These are phyloP conservation scores for Stenodema calcarata DNA, from an alignment of 2,888 invertebrate species.

Conservation along the genomic window DNA sequence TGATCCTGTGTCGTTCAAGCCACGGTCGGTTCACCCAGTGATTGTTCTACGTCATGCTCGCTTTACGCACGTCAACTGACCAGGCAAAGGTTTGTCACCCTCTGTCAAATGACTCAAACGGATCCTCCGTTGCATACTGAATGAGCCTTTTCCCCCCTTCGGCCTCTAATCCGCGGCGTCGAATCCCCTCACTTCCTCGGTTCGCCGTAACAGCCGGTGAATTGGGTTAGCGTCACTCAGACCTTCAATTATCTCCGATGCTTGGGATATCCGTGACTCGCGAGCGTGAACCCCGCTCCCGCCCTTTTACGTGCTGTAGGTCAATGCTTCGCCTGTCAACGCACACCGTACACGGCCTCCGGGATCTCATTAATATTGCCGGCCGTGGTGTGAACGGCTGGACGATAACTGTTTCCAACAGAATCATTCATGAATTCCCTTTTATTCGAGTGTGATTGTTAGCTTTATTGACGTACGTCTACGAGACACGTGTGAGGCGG, in stretches of 20 bases:
- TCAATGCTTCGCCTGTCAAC: not conserved
- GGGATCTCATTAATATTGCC: not conserved
- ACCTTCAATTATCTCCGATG: conserved; percentile 1
- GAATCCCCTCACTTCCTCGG: conserved; percentile 17
- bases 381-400: not conserved
- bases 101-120: conserved; percentile 17
- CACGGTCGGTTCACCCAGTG: too few species aligned
- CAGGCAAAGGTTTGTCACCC: not conserved
- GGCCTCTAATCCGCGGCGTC: conserved; percentile 31
- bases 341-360: not conserved
- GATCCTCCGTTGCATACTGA: conserved; percentile 22
- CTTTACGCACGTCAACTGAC: not conserved
- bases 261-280: conserved; percentile 16
- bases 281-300: not conserved
- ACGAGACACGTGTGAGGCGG: too few species aligned
- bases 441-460: not conserved
- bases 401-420: not conserved
- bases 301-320: not conserved
- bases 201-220: not conserved
- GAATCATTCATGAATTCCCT: not conserved
- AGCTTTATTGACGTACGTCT: too few species aligned
- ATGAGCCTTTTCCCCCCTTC: not conserved
- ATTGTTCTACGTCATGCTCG: too few species aligned
- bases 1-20: too few species aligned
- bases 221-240: conserved; percentile 5